Evolutionary conservation across 2,888 invertebrate genomes (phyloP).

Genomic region (Zeuzera pyrina): DNA sequence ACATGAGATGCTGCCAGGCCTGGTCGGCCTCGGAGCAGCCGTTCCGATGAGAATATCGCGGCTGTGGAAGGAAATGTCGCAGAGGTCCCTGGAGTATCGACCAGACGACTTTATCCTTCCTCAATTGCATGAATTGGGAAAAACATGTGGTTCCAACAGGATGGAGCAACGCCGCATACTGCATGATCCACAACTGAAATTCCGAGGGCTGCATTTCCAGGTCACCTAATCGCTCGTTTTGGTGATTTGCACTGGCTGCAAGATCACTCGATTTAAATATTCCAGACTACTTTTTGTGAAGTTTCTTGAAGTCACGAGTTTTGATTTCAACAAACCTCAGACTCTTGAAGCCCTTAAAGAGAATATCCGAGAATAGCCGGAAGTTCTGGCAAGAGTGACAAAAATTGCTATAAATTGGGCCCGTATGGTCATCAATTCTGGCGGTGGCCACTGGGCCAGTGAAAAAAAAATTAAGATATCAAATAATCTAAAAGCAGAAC

Average conservation of each 20-base stretch:
- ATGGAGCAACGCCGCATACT: neutral
- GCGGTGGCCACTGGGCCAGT: too few relatives aligned
- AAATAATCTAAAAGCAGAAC: too few relatives aligned
- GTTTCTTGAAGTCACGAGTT: too few relatives aligned
- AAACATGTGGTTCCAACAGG: neutral
- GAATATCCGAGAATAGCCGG: too few relatives aligned
- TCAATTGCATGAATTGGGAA: neutral
- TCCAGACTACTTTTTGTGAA: neutral
- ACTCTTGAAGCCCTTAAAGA: too few relatives aligned
- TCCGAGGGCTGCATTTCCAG: neutral
- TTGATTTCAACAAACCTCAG: too few relatives aligned
- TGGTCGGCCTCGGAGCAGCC: neutral
- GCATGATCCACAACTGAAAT: neutral
- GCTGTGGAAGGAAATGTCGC: neutral
- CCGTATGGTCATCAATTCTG: too few relatives aligned
- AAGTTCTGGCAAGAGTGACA: too few relatives aligned
- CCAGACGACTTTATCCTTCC: neutral
- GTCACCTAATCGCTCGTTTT: neutral
- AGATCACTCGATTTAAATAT: neutral
- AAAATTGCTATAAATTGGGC: too few relatives aligned
- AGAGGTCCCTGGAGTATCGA: neutral
- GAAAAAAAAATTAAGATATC: too few relatives aligned
- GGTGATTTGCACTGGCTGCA: neutral
- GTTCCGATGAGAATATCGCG: neutral
- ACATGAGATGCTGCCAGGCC: neutral